phyloP scores from a whole-genome alignment of 2,113 vertebrate genomes.

The Cinclus mexicanus region DNA sequence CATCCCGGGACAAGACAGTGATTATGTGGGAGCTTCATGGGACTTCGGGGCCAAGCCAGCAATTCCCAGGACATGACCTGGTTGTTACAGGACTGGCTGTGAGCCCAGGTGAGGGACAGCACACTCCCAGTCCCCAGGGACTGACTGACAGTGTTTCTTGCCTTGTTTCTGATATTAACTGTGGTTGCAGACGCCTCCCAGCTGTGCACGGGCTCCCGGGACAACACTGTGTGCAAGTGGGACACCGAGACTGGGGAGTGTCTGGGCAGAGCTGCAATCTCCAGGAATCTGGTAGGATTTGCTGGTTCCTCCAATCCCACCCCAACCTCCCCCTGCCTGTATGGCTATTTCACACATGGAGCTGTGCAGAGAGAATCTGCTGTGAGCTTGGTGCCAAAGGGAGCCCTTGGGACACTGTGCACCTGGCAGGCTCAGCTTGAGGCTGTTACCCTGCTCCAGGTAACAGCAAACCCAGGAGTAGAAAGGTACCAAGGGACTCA shows the following conservation, averaged over 20 bases:
- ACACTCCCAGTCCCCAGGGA: background rate
- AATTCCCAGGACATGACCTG: slow-evolving; percentile 86
- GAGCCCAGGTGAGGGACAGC: slow-evolving; percentile 81
- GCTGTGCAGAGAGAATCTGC: background rate
- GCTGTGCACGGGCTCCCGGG: slow-evolving; percentile 91
- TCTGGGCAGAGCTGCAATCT: slow-evolving; percentile 82
- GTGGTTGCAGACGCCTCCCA: slow-evolving; percentile 78
- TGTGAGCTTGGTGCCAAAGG: background rate
- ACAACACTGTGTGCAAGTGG: slow-evolving; percentile 93
- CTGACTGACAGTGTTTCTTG: background rate
- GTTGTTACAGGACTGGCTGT: slow-evolving; percentile 91
- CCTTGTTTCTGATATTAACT: background rate
- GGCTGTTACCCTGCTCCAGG: background rate
- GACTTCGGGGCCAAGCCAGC: slow-evolving; percentile 77
- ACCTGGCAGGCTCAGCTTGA: background rate
- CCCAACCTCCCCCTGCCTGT: accelerated
- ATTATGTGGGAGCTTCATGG: slow-evolving; percentile 89
- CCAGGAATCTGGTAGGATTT: slow-evolving; percentile 88
- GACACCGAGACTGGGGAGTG: slow-evolving; percentile 86
- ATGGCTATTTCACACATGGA: accelerated
- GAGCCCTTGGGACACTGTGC: background rate
- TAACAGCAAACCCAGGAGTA: background rate
- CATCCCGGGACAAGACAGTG: slow-evolving; percentile 88
- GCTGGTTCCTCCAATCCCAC: background rate
- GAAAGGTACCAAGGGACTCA: background rate